Conservation (phyloP, 2,113 vertebrate species). For the Bubo scandiacus region DNA sequence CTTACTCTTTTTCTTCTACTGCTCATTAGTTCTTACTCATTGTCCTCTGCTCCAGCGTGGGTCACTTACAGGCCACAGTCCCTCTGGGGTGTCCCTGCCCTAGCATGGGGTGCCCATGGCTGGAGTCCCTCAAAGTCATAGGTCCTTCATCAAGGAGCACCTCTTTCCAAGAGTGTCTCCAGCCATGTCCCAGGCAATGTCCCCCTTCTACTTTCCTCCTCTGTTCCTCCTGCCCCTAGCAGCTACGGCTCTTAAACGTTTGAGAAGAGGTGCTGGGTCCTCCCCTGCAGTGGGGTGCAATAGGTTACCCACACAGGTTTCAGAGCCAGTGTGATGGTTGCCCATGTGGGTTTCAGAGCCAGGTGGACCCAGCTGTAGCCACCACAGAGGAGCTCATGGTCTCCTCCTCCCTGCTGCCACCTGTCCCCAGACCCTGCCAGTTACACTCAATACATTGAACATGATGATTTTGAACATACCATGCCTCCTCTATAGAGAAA, state of each 20-base stretch:
- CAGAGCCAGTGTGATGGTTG: background rate
- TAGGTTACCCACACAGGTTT: background rate
- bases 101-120: background rate
- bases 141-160: background rate
- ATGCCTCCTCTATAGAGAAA: background rate
- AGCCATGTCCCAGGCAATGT: background rate
- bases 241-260: background rate
- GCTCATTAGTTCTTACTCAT: background rate
- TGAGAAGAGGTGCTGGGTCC: background rate
- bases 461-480: background rate
- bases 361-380: background rate
- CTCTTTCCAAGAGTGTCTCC: background rate
- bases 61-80: background rate
- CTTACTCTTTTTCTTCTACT: background rate
- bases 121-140: background rate
- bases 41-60: background rate
- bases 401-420: background rate
- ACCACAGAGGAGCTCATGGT: background rate
- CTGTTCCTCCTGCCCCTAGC: background rate
- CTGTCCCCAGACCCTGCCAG: background rate
- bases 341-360: background rate
- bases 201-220: background rate
- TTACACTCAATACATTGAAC: background rate
- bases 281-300: background rate
- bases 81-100: background rate